Percentiles rank a stretch among this genome's conserved stretches.
Conservation (phyloP, 92 coral and sea anemone species). For the Bergia puertoricense region DNA sequence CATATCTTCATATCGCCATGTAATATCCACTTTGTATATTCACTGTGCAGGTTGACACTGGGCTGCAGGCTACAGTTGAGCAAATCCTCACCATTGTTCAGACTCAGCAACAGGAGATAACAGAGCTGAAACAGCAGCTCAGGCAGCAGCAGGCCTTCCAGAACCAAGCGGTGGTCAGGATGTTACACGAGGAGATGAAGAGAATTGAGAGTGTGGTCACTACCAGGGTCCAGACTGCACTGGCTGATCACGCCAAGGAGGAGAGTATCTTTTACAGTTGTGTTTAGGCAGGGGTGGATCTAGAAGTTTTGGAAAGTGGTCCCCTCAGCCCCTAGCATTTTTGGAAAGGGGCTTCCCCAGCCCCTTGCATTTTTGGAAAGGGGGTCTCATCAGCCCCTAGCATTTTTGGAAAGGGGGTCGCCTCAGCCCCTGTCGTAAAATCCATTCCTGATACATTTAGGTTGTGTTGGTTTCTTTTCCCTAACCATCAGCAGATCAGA, state of each 20-base stretch:
- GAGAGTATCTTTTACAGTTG: constrained; percentile 71
- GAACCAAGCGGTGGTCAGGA: constrained; percentile 63
- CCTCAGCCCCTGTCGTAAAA: too few relatives aligned
- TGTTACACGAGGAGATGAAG: constrained; percentile 71
- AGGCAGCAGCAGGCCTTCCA: constrained; percentile 69
- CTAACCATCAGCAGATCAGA: constrained; percentile 64
- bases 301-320: too few relatives aligned
- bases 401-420: too few relatives aligned
- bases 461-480: background rate
- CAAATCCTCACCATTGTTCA: constrained; percentile 74
- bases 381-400: too few relatives aligned
- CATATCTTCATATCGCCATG: too few relatives aligned
- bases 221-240: constrained; percentile 58
- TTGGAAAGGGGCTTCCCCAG: too few relatives aligned
- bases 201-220: constrained; percentile 73
- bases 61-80: constrained; percentile 48
- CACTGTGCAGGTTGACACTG: background rate
- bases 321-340: too few relatives aligned
- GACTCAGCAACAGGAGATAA: constrained; percentile 77
- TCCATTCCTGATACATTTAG: background rate
- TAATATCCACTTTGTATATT: too few relatives aligned
- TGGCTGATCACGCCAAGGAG: constrained; percentile 75
- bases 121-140: constrained; percentile 70
- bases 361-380: too few relatives aligned
- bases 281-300: too few relatives aligned